Base-by-base conservation (phyloP, 2,113 vertebrate genomes). In the Zosterops borbonicus region DNA sequence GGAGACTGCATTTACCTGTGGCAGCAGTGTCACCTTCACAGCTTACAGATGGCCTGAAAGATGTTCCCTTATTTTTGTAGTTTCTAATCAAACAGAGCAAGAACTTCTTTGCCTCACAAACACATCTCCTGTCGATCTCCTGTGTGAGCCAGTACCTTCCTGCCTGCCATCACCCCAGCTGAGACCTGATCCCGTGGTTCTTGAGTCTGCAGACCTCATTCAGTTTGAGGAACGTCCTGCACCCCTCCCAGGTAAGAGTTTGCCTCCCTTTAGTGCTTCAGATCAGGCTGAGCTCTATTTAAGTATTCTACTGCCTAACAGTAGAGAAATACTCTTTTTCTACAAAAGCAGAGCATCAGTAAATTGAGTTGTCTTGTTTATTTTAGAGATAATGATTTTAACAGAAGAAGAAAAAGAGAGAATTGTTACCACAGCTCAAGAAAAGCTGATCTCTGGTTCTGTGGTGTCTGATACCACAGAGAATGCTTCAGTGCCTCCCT, bases 131-230 rank as follows among this genome's bases (percentile, higher is more conserved):
- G 88, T 99, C 33, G 99, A 99, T 97, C 98, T 99, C 44, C 94
- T 99, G 90, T 99, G 99, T 82, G 99, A 98, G 12, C 99, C 99
- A 1, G 99, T 99, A 29, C 99, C 99, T 14, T 99, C 99, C 56
- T 99, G 98, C 95, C 97, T 99, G 25, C 99, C 99, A 0, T 99
- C 99, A 33, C 99, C 99, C 9, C 99, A 99, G 84, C 99, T 99
- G 93, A 98, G 98, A 87, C 99, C 99, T 5, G 98, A 99, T 92
- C 99, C 98, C 0, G 98, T 99, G 31, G 82, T 98, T 82, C 97
- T 98, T 18, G 98, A 98, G 75, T 97, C 98, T 53, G 86, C 95
- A 5, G 99, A 99, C 95, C 98, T 99, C 96, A 99, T 99, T 78
- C 98, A 96, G 94, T 99, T 99, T 92, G 99, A 99, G 96, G 98